Conservation (phyloP, 2,797 vertebrate species). For the Lagodon rhomboides region DNA sequence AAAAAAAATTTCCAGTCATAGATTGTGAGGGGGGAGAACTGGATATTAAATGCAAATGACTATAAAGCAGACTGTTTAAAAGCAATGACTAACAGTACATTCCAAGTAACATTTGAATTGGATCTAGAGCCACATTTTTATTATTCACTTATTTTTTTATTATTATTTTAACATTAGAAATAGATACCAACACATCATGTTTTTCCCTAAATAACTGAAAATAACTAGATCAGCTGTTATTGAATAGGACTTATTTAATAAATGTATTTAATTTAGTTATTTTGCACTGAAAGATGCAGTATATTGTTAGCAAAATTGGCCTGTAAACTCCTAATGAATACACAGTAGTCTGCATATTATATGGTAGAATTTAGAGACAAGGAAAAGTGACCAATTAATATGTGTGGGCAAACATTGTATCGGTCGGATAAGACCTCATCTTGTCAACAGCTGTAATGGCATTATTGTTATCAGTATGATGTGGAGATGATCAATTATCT, state of each 20-base stretch:
- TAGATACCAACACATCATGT: no score
- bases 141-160: neutral
- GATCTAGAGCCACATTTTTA: conserved; percentile 1
- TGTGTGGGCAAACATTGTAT: neutral
- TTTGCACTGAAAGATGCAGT: neutral
- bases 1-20: conserved; percentile 19
- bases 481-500: neutral
- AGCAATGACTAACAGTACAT: neutral
- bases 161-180: neutral
- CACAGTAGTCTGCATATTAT: neutral
- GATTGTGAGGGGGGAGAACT: neutral
- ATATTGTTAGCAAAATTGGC: neutral
- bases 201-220: neutral
- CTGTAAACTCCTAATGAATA: neutral
- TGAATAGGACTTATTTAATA: neutral
- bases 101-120: neutral
- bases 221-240: neutral
- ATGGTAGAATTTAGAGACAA: neutral
- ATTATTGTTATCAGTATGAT: conserved; percentile 11
- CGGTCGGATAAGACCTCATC: conserved; percentile 12
- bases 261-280: neutral
- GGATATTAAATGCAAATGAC: conserved; percentile 28
- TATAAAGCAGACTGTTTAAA: neutral
- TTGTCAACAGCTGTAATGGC: neutral
- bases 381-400: neutral